Base-by-base conservation (phyloP, 2,113 vertebrate species). In the Turdus rufiventris region DNA sequence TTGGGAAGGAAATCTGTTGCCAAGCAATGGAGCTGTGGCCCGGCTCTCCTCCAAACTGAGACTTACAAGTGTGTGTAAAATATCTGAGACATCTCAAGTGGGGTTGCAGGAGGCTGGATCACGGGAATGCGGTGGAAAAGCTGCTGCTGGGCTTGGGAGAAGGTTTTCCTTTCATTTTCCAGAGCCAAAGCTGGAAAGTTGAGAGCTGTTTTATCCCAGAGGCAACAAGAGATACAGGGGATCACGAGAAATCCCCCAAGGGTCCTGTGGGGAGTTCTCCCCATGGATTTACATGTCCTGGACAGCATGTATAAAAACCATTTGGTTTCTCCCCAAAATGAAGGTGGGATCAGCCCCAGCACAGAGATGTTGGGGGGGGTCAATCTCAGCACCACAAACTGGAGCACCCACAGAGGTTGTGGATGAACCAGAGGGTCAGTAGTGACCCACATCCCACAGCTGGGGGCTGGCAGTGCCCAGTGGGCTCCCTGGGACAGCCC, bases 1-100 rank as follows among this genome's bases (percentile, higher is more conserved):
- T 74, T 83, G 8, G 43, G 80, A 84, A 89, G 72, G 84, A 91
- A 95, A 79, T 80, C 84, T 53, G 90, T 91, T 91, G 92, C 95
- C 95, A 96, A 70, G 92, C 84, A 76, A 66, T 91, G 21, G 14
- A 82, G 70, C 85, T 50, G 29, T 18, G 70, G 74, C 65, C 70
- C 2, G 17, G 77, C 66, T 88, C 68, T 91, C 81, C 43, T 96
- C 74, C 74, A 77, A 91, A 66, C 5, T 15, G 14, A 70, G 77
- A 60, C 8, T 67, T 26, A 25, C 28, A 86, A 68, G 40, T 9
- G 4, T 15, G 83, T 83, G 62, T 66, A 56, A 72, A 83, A 50
- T 15, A 67, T 12, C 80, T 10, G 18, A 60, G n/a, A n/a, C 3
- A 1, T 21, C 63, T 56, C 31, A 71, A 65, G 43, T 4, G n/a